A percentile compares a stretch with the other conserved stretches of the same genome.
phyloP scores from a whole-genome alignment of 1,140 invertebrate genomes.

The Nasonia vitripennis region DNA sequence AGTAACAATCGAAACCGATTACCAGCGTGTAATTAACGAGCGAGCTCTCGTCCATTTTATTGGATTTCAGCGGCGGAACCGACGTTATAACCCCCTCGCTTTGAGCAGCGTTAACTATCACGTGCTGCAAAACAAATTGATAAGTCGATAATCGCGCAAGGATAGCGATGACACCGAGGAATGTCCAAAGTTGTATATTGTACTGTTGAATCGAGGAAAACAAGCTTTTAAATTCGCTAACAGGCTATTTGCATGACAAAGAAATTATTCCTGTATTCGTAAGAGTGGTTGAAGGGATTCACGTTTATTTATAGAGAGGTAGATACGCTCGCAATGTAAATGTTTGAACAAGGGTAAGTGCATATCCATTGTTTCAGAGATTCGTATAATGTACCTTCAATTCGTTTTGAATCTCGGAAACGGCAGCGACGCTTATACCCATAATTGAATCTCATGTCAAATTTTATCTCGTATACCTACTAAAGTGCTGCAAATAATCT shows the following conservation, averaged over 20 bases:
- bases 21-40: slow-evolving; percentile 5
- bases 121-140: background rate
- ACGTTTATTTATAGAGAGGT: background rate
- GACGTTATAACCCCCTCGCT: background rate
- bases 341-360: no score
- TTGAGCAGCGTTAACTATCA: background rate
- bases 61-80: background rate
- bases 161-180: background rate
- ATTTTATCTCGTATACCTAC: no score
- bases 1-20: slow-evolving; percentile 18
- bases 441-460: no score
- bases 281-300: background rate
- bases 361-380: no score
- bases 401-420: no score
- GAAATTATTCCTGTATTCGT: background rate
- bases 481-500: no score
- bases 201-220: no score
- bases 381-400: no score
- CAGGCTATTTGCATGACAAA: slow-evolving; percentile 9
- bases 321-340: no score
- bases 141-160: background rate
- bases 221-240: background rate
- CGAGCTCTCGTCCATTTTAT: background rate
- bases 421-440: no score
- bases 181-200: background rate